Evolutionary conservation across 2,888 invertebrate species (phyloP).

Genomic region (Drosophila hamatofila): DNA sequence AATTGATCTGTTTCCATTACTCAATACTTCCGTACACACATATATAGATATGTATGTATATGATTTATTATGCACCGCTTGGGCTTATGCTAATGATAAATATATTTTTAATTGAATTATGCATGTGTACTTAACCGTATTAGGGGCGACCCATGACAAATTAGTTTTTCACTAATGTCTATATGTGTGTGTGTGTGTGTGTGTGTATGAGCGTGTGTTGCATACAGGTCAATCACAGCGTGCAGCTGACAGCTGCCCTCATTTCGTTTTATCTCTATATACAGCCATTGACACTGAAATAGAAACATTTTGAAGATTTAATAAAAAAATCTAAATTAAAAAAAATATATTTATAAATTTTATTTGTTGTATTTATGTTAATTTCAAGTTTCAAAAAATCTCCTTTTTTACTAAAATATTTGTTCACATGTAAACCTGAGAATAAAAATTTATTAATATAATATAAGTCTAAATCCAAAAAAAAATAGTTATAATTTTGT

Average conservation of each 20-base stretch:
- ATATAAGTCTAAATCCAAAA: too few species aligned
- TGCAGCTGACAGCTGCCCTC: conserved; percentile 38
- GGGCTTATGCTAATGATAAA: conserved; percentile 34
- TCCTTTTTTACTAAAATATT: too few species aligned
- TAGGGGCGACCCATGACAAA: conserved; percentile 50
- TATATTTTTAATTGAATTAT: conserved; percentile 55
- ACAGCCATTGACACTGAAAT: conserved; percentile 9
- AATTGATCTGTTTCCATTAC: conserved; percentile 32
- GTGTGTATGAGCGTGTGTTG: conserved; percentile 13
- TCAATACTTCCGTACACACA: conserved; percentile 20
- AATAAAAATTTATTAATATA: neutral
- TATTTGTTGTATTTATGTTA: too few species aligned
- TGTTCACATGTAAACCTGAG: neutral
- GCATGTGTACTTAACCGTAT: conserved; percentile 29
- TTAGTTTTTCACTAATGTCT: conserved; percentile 31
- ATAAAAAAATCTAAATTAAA: neutral
- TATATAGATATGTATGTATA: neutral
- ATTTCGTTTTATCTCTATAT: conserved; percentile 10
- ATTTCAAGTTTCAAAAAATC: too few species aligned
- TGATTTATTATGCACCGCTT: conserved; percentile 38
- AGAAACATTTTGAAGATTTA: neutral
- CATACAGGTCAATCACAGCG: conserved; percentile 48
- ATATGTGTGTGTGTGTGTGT: neutral
- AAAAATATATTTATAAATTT: neutral
- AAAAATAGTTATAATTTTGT: too few species aligned